phyloP scores from a whole-genome alignment of 2,888 invertebrate genomes.

The Lycocerus yunnanus region DNA sequence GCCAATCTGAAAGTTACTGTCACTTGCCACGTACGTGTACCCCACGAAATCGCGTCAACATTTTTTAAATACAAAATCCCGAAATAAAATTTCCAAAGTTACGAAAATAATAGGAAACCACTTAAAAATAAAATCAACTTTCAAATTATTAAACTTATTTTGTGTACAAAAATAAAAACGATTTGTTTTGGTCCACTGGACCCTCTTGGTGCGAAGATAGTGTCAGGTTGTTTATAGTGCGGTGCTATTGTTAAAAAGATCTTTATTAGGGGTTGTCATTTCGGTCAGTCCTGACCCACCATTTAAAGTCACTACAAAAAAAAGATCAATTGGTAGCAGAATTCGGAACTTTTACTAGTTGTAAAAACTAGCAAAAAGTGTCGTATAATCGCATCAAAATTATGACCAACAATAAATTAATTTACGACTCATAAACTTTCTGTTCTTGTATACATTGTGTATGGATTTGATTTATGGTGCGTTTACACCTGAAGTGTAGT shows the following conservation, averaged over 20 bases:
- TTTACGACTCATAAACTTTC: constrained; percentile 49
- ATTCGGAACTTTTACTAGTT: not conserved
- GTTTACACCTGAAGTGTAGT: constrained; percentile 41
- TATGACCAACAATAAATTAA: constrained; percentile 50
- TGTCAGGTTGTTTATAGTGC: constrained; percentile 34
- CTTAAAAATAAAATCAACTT: constrained; percentile 10
- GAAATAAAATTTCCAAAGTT: constrained; percentile 19
- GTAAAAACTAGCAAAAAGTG: constrained; percentile 33
- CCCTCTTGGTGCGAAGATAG: constrained; percentile 21
- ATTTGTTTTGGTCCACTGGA: constrained; percentile 21
- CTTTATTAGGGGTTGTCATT: constrained; percentile 38
- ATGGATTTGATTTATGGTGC: constrained; percentile 43
- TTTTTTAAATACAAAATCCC: constrained; percentile 21
- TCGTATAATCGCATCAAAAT: constrained; percentile 40
- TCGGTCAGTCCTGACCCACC: constrained; percentile 12
- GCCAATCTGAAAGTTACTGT: constrained; percentile 49
- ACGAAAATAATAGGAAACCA: not conserved
- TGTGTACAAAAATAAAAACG: constrained; percentile 2
- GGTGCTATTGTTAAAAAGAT: constrained; percentile 37
- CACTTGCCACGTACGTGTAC: constrained; percentile 45
- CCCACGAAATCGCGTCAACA: constrained; percentile 48
- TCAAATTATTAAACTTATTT: constrained; percentile 9
- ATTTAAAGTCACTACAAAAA: constrained; percentile 11
- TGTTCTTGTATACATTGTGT: constrained; percentile 42
- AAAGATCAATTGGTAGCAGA: constrained; percentile 11